Base-by-base conservation (phyloP, 2,888 invertebrate species). In the Cactoblastis cactorum region DNA sequence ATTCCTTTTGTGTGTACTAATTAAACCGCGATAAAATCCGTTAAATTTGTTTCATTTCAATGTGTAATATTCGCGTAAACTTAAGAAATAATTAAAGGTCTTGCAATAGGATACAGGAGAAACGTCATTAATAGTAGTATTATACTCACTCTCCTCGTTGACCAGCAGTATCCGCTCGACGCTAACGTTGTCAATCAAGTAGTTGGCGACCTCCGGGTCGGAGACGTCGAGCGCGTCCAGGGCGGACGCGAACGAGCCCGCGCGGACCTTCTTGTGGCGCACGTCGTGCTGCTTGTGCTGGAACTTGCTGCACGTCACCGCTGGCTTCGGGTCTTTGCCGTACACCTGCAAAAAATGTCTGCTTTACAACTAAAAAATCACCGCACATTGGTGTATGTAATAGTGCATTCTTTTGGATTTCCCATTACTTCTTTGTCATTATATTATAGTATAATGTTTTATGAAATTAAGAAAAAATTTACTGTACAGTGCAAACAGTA, bases 181-280 rank as follows among this genome's bases (percentile, higher is more conserved):
- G 41, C 81, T 77, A 8, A 91, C 65, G 69, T 93, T 94, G 87
- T 98, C 98, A 50, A 98, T 95, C 24, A 98, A 90, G 71, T 92
- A 94, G 89, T 98, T 98, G 61, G 93, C 92, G 1, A 97, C 93
- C 11, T 96, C 92, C 0, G 95, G 92, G 84, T 97, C 94, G 2
- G 91, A 79, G 50, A 96, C 92, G 54, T 92, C 92, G 50, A 98
- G 90, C 53, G 94, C 90, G 67, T 96, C 93, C 47, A 95, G 90
- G 11, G 97, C 83, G 52, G 90, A 91, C 0, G 64, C 52, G 68
- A 90, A 90, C 1, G 74, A 74, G 1, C 65, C 52, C 2, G 91
- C 87, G 9, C 74, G 67, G 34, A 91, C 91, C 37, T 84, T 74
- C 58, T 84, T 71, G 0, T 59, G 57, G 0, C 80, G 63, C 45